A percentile compares a stretch with the other conserved stretches of the same genome.
These are phyloP conservation scores for Fregata magnificens DNA, from an alignment of 2,113 vertebrate genomes.

Conservation along the genomic window DNA sequence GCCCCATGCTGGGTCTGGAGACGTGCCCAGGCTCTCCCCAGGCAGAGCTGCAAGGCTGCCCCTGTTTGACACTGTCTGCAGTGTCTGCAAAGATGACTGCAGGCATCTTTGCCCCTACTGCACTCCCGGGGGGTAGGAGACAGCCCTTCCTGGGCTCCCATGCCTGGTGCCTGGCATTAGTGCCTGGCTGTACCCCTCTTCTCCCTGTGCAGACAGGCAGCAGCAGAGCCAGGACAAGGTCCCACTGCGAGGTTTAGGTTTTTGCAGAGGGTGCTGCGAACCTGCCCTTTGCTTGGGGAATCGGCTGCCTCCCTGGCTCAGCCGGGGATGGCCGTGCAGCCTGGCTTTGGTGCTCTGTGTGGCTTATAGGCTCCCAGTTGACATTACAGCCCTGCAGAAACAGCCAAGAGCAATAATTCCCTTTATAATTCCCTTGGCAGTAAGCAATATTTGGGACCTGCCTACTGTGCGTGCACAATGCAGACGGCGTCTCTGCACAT, in stretches of 20 bases:
- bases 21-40: background rate
- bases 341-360: background rate
- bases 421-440: background rate
- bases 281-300: background rate
- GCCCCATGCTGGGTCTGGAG: background rate
- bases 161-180: background rate
- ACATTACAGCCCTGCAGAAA: background rate
- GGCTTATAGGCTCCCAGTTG: background rate
- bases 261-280: background rate
- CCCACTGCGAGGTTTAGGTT: background rate
- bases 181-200: background rate
- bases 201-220: background rate
- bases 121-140: too few relatives aligned
- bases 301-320: background rate
- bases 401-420: background rate
- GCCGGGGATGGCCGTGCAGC: background rate
- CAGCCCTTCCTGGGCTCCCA: background rate
- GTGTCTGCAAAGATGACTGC: too few relatives aligned
- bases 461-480: accelerated
- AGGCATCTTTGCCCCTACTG: background rate
- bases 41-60: background rate
- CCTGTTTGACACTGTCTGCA: background rate
- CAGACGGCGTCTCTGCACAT: background rate
- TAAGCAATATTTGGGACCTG: background rate
- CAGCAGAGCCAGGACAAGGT: accelerated